Percentiles rank a stretch among this genome's conserved stretches.
Evolutionary conservation across 1,140 invertebrate genomes (phyloP).

Genomic region (Drosophila fuyamai): DNA sequence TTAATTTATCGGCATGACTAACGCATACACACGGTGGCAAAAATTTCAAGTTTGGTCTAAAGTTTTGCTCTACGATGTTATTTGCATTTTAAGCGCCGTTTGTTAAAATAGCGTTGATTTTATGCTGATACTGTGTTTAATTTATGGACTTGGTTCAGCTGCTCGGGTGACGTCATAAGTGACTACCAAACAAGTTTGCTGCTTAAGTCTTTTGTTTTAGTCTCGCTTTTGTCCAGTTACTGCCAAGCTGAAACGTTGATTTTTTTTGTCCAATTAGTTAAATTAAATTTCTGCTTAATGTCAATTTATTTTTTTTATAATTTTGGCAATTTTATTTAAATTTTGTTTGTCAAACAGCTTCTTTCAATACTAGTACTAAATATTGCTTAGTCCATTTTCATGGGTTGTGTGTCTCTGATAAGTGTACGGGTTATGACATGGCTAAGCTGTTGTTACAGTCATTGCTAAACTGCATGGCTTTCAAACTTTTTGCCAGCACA

Average conservation of each 20-base stretch:
- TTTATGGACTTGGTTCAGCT: slow-evolving; percentile 44
- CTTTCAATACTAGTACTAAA: background rate
- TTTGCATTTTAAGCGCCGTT: slow-evolving; percentile 66
- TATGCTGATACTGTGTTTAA: slow-evolving; percentile 26
- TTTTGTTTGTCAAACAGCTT: slow-evolving; percentile 4
- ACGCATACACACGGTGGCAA: slow-evolving; percentile 7
- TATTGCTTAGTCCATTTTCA: slow-evolving; percentile 28
- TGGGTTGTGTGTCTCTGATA: slow-evolving; percentile 9
- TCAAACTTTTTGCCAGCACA: background rate
- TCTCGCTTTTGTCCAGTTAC: slow-evolving; percentile 1
- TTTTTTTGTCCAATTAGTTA: background rate
- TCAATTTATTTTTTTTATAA: too few relatives aligned
- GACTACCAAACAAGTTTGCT: slow-evolving; percentile 54
- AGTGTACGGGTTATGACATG: background rate
- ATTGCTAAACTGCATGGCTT: background rate
- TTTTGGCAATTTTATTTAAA: background rate
- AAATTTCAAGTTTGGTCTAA: slow-evolving; percentile 40
- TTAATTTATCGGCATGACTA: slow-evolving; percentile 38
- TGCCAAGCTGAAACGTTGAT: slow-evolving; percentile 15
- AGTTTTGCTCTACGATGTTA: slow-evolving; percentile 22
- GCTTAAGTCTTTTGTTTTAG: slow-evolving; percentile 69
- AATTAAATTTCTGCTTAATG: background rate
- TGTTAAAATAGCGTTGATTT: slow-evolving; percentile 35
- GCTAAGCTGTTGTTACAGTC: slow-evolving; percentile 13
- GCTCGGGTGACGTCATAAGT: slow-evolving; percentile 63